Evolutionary conservation across 2,113 vertebrate species (phyloP).

Genomic region (Cinclus cinclus): DNA sequence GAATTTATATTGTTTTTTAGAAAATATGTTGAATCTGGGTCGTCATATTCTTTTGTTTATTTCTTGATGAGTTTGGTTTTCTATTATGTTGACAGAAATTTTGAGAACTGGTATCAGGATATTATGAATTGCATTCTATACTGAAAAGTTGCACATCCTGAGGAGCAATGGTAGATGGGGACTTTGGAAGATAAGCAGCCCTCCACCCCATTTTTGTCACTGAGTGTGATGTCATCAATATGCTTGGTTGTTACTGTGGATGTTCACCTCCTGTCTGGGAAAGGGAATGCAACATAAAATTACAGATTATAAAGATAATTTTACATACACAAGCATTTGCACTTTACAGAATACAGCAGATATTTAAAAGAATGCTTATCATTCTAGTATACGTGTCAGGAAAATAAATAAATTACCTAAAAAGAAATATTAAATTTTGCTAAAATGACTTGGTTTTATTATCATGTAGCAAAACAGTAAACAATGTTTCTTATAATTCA

Average conservation of each 20-base stretch:
- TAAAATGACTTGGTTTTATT: background rate
- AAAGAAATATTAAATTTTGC: background rate
- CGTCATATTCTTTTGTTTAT: background rate
- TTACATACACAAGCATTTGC: background rate
- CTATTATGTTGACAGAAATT: background rate
- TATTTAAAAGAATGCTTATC: background rate
- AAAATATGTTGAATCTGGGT: background rate
- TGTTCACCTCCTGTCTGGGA: background rate
- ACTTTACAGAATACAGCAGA: background rate
- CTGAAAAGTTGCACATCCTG: background rate
- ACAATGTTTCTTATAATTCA: accelerated
- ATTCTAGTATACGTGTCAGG: background rate
- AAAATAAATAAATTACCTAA: background rate
- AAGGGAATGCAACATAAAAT: background rate
- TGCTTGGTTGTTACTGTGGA: background rate
- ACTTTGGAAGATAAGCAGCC: background rate
- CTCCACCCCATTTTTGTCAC: background rate
- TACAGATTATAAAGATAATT: background rate
- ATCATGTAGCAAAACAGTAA: background rate
- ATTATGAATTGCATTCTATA: background rate
- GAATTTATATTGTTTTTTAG: background rate
- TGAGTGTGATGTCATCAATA: background rate
- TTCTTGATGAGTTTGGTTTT: background rate
- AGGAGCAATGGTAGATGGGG: background rate
- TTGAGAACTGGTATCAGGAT: background rate